Evolutionary conservation across 2,888 invertebrate genomes (phyloP), one percentile per base, ranked within the genome.

Genomic region (Heliconius ethilla): DNA sequence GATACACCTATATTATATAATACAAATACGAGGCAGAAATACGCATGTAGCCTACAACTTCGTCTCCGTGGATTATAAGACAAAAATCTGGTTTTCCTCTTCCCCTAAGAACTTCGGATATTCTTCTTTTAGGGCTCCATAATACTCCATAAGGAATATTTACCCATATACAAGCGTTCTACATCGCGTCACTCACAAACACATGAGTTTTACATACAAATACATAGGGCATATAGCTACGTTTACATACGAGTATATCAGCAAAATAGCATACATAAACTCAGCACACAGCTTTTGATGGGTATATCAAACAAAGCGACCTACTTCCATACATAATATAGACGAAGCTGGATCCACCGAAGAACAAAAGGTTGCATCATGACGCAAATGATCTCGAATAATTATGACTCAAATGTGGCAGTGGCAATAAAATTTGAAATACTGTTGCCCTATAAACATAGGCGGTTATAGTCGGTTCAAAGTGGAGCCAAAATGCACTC

Each of bases 341-440:
- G 59, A 33, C 55, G 51, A n/a, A 29, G 70, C 33, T 40, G 59
- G 29, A 59, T 37, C 40, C 37, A 63, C 65, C 22, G n/a, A 77
- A 73, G 77, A 77, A 77, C 73, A 77, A 77, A 77, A 73, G 29
- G 25, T 76, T 70, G 63, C 72, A 77, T 70, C 66, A 76, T 63
- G 70, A 70, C 76, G 62, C 33, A 76, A 76, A 76, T 77, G 77
- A 73, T 77, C 75, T 65, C 62, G 55, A 75, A 75, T 77, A 77
- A 77, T 75, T 67, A 72, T 80, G 80, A 80, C 59, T 77, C 80
- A 78, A 63, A 76, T 66, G 76, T 79, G 67, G 77, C 77, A 78
- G 72, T 76, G 79, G 82, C 78, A 83, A 82, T 82, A 82, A 81
- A 80, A 82, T 82, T 79, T 79, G 81, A 80, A 80, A 79, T 81